A percentile compares a stretch with the other conserved stretches of the same genome.
phyloP scores from a whole-genome alignment of 2,113 vertebrate species.

The Uropsilus gracilis region DNA sequence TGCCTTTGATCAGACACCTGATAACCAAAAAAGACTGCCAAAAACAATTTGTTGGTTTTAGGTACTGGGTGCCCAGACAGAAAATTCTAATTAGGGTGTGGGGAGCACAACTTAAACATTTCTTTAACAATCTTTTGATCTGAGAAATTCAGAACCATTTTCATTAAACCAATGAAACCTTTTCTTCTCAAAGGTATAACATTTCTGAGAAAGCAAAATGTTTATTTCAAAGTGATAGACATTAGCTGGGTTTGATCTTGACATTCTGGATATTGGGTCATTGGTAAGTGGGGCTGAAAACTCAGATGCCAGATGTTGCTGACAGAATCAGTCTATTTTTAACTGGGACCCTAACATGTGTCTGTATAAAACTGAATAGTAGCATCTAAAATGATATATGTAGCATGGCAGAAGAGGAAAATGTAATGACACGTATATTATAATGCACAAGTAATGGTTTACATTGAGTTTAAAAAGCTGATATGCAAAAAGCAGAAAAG shows the following conservation, averaged over 20 bases:
- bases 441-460: not conserved
- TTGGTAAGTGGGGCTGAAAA: not conserved
- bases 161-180: slow-evolving; percentile 42
- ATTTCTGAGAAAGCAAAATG: slow-evolving; percentile 44
- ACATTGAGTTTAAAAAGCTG: not conserved
- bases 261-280: not conserved
- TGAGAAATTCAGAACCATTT: slow-evolving; percentile 35
- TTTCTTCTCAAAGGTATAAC: slow-evolving; percentile 46
- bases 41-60: not conserved
- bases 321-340: slow-evolving; percentile 39
- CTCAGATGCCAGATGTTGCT: not conserved
- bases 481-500: not conserved
- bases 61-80: slow-evolving; percentile 55
- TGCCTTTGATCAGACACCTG: slow-evolving; percentile 73
- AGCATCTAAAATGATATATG: not conserved
- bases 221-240: slow-evolving; percentile 44
- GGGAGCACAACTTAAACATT: slow-evolving; percentile 14
- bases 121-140: slow-evolving; percentile 40
- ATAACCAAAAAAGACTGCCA: slow-evolving; percentile 45
- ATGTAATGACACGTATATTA: not conserved
- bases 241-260: slow-evolving; percentile 40
- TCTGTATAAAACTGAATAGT: not conserved
- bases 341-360: not conserved
- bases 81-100: slow-evolving; percentile 19
- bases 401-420: not conserved